Evolutionary conservation across 1,140 invertebrate genomes (phyloP).

Genomic region (Nylanderia fulva): DNA sequence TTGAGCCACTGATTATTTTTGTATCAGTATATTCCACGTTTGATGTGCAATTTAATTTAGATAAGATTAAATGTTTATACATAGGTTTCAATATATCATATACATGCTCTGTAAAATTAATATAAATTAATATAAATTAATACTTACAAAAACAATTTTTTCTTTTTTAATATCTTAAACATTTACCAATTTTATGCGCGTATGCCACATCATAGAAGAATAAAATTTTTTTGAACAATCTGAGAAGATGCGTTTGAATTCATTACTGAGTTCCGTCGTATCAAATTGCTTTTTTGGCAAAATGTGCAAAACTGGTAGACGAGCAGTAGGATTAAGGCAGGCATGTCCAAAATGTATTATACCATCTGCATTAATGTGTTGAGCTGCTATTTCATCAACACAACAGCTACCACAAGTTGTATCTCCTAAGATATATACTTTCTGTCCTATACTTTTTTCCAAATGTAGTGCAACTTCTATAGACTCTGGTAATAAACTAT

Average conservation of each 20-base stretch:
- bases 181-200: constrained; percentile 88
- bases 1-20: constrained; percentile 45
- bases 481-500: constrained; percentile 91
- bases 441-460: constrained; percentile 86
- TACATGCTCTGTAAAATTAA: constrained; percentile 74
- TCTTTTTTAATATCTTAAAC: constrained; percentile 18
- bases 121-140: not conserved
- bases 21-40: constrained; percentile 77
- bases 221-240: constrained; percentile 86
- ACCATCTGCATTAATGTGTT: constrained; percentile 93
- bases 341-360: constrained; percentile 96
- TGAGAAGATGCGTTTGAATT: constrained; percentile 80
- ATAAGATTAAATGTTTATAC: constrained; percentile 77
- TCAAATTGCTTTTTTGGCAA: constrained; percentile 88
- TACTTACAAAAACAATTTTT: too few relatives aligned
- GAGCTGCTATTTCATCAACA: constrained; percentile 95
- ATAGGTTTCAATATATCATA: constrained; percentile 68
- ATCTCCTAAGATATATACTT: constrained; percentile 95
- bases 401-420: constrained; percentile 98
- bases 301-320: constrained; percentile 91
- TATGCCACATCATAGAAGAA: constrained; percentile 92
- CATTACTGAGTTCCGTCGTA: constrained; percentile 79
- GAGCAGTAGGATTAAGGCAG: constrained; percentile 91
- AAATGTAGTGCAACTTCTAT: constrained; percentile 89
- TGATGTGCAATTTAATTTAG: constrained; percentile 81